phyloP scores from a whole-genome alignment of 2,888 invertebrate genomes.

The Dicyrtoma fusca region DNA sequence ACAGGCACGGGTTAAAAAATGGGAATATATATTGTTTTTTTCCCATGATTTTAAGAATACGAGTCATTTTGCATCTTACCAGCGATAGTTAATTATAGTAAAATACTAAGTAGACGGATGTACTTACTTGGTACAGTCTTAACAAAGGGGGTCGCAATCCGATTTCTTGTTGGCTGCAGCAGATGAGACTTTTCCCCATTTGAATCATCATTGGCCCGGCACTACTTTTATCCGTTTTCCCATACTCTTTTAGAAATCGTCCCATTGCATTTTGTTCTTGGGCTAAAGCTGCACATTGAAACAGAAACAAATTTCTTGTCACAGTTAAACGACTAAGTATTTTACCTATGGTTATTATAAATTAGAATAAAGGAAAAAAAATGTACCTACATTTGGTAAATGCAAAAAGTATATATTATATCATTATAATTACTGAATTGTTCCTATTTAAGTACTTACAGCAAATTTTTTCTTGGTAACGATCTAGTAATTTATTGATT shows the following conservation, averaged over 20 bases:
- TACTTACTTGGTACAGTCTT: constrained; percentile 77
- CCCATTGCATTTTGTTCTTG: constrained; percentile 96
- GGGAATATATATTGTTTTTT: too few species aligned
- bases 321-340: background rate
- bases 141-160: constrained; percentile 82
- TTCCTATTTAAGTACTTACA: too few species aligned
- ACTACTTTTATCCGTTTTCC: constrained; percentile 81
- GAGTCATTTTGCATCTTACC: too few species aligned
- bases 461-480: constrained; percentile 90
- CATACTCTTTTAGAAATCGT: constrained; percentile 89
- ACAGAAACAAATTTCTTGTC: too few species aligned
- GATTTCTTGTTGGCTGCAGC: constrained; percentile 89
- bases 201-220: constrained; percentile 82
- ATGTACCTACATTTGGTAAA: too few species aligned
- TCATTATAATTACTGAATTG: too few species aligned
- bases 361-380: background rate
- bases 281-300: constrained; percentile 75
- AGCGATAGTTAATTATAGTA: too few species aligned
- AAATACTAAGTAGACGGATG: background rate
- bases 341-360: too few species aligned
- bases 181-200: constrained; percentile 84
- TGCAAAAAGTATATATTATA: too few species aligned
- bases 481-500: constrained; percentile 84
- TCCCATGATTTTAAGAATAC: too few species aligned
- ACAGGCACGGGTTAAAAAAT: too few species aligned